phyloP scores from a whole-genome alignment of 2,888 invertebrate species.

The Charanyca ferruginea region DNA sequence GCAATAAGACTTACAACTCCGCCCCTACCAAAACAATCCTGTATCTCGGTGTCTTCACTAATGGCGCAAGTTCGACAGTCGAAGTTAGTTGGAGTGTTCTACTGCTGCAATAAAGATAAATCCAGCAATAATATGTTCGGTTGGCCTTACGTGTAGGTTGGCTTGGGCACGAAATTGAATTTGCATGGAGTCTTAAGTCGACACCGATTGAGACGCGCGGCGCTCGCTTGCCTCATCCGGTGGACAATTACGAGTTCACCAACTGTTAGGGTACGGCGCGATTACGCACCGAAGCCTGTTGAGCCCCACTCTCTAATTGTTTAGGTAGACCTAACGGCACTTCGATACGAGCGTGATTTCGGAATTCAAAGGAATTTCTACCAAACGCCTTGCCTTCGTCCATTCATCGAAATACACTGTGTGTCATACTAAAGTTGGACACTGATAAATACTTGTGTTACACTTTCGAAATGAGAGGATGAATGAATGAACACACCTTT shows the following conservation, averaged over 20 bases:
- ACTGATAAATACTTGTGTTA: neutral
- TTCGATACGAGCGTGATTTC: slow-evolving; percentile 63
- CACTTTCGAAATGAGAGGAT: neutral
- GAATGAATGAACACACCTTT: neutral
- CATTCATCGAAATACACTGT: slow-evolving; percentile 8
- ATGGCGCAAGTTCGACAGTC: slow-evolving; percentile 91
- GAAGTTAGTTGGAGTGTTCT: slow-evolving; percentile 90
- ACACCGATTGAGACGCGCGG: slow-evolving; percentile 83
- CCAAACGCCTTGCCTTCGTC: slow-evolving; percentile 30
- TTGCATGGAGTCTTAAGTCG: slow-evolving; percentile 91
- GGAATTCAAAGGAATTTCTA: slow-evolving; percentile 41
- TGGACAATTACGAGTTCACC: slow-evolving; percentile 85
- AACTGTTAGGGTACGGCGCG: slow-evolving; percentile 77
- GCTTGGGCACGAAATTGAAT: slow-evolving; percentile 90
- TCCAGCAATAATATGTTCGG: slow-evolving; percentile 91
- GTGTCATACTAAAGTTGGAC: neutral
- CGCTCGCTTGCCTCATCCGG: slow-evolving; percentile 78
- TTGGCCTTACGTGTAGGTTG: slow-evolving; percentile 89
- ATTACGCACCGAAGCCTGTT: slow-evolving; percentile 79
- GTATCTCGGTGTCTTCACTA: slow-evolving; percentile 91
- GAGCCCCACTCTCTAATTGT: slow-evolving; percentile 71
- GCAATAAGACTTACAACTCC: slow-evolving; percentile 91
- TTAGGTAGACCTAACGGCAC: slow-evolving; percentile 63
- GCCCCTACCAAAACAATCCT: slow-evolving; percentile 90
- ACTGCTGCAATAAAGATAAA: slow-evolving; percentile 91